phyloP scores from a whole-genome alignment of 2,888 invertebrate species.

The Lydus trimaculatus region DNA sequence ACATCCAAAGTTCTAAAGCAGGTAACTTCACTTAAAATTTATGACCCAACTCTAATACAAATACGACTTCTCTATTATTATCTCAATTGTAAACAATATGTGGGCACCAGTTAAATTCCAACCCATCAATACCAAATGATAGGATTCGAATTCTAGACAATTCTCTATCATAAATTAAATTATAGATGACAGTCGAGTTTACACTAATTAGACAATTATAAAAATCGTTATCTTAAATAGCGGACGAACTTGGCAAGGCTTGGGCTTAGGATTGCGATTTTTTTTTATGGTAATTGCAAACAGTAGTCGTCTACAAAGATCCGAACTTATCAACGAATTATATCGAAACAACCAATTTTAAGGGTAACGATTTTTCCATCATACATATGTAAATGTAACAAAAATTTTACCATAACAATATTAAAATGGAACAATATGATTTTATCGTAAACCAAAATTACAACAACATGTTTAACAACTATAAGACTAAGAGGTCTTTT shows the following conservation, averaged over 20 bases:
- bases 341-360: constrained; percentile 10
- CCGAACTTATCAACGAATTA: constrained; percentile 3
- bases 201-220: background rate
- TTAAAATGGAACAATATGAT: background rate
- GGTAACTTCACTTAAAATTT: background rate
- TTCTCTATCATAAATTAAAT: background rate
- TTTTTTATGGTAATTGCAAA: constrained; percentile 3
- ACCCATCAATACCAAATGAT: constrained; percentile 8
- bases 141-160: background rate
- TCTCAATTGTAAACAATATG: constrained; percentile 3
- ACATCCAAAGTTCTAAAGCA: background rate
- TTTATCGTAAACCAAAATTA: background rate
- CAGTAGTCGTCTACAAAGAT: background rate
- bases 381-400: background rate
- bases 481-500: background rate
- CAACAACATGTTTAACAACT: background rate
- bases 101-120: background rate
- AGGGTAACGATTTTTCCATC: constrained; percentile 5
- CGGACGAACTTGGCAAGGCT: background rate
- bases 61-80: background rate
- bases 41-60: background rate
- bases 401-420: background rate
- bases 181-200: background rate
- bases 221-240: background rate
- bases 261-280: background rate